These are phyloP conservation scores for Eulimnadia texana DNA, from an alignment of 1,140 invertebrate species.

Conservation along the genomic window DNA sequence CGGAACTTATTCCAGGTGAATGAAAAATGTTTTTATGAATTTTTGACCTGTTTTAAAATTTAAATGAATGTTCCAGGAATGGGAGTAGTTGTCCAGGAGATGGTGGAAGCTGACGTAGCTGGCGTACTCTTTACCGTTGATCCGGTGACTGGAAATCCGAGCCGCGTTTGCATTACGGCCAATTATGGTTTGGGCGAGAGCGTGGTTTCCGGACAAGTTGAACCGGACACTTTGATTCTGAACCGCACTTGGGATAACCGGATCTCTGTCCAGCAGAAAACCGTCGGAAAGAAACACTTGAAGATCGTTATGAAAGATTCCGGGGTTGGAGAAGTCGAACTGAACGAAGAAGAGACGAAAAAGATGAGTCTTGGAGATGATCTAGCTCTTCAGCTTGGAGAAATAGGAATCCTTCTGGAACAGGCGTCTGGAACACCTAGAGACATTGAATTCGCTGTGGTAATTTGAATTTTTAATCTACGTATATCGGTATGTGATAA, in stretches of 20 bases:
- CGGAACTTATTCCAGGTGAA: not conserved
- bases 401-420: conserved; percentile 42
- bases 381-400: conserved; percentile 19
- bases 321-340: conserved; percentile 21
- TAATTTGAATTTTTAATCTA: conserved; percentile 21
- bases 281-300: conserved; percentile 40
- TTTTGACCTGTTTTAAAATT: not conserved
- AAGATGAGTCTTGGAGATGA: conserved; percentile 19
- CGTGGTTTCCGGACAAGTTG: conserved; percentile 55
- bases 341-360: conserved; percentile 15
- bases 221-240: conserved; percentile 54
- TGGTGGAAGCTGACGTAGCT: conserved; percentile 51
- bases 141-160: conserved; percentile 49
- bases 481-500: too few species aligned
- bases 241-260: conserved; percentile 32
- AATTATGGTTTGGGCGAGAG: conserved; percentile 65
- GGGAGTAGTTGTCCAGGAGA: conserved; percentile 68
- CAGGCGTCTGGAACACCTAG: conserved; percentile 44
- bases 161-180: conserved; percentile 51
- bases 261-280: conserved; percentile 33
- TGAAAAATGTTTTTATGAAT: not conserved
- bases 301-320: conserved; percentile 31
- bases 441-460: conserved; percentile 60
- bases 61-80: conserved; percentile 35
- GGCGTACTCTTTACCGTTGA: conserved; percentile 68